phyloP scores from a whole-genome alignment of 2,113 vertebrate genomes.

The Excalfactoria chinensis region DNA sequence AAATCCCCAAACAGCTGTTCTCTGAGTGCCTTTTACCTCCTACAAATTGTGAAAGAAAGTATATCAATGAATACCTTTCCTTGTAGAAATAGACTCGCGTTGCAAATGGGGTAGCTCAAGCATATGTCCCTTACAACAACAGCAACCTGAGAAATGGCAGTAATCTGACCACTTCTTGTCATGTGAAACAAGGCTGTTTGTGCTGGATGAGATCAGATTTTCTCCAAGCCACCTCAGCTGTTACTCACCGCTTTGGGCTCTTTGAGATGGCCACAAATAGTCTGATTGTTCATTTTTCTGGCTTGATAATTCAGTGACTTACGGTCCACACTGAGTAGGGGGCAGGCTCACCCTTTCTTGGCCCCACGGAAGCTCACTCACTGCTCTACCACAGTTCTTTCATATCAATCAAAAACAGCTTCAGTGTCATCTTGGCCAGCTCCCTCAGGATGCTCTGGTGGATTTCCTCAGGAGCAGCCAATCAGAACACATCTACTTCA shows the following conservation, averaged over 20 bases:
- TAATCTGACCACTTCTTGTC: slow-evolving; percentile 15
- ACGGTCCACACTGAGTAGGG: not conserved
- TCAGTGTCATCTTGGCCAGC: not conserved
- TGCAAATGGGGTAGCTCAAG: not conserved
- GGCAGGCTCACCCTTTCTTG: not conserved
- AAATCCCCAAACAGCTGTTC: not conserved
- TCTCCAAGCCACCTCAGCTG: not conserved
- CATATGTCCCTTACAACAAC: not conserved
- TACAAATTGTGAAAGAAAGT: not conserved
- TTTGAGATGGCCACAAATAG: slow-evolving; percentile 41
- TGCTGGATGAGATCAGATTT: slow-evolving; percentile 49
- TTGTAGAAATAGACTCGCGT: not conserved
- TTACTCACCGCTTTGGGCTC: slow-evolving; percentile 19
- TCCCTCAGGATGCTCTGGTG: not conserved
- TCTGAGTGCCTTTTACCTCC: not conserved
- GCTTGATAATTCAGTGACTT: not conserved
- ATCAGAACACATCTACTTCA: not conserved
- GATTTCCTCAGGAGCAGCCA: not conserved
- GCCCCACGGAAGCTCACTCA: not conserved
- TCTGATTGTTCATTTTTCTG: slow-evolving; percentile 42
- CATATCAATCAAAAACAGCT: not conserved
- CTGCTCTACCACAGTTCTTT: not conserved
- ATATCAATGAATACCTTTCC: not conserved
- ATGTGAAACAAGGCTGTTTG: slow-evolving; percentile 44
- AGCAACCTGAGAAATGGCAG: not conserved